These are phyloP conservation scores for Silvanus unidentatus DNA, from an alignment of 2,888 invertebrate genomes.

Conservation along the genomic window DNA sequence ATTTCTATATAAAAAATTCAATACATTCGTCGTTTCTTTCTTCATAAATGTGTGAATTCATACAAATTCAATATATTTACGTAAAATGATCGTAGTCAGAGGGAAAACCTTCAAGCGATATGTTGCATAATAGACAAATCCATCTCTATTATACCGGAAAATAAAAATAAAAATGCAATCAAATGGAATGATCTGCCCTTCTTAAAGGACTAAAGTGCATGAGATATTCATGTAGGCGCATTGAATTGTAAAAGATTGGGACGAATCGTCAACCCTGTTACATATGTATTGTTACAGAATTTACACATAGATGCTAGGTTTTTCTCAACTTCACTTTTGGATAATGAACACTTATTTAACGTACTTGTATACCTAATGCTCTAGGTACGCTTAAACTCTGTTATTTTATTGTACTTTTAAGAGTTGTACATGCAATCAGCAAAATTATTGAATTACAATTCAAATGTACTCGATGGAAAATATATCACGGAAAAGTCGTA, in stretches of 20 bases:
- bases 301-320: slow-evolving; percentile 24
- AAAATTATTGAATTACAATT: too few species aligned
- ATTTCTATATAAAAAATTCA: too few species aligned
- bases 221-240: slow-evolving; percentile 31
- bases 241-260: slow-evolving; percentile 32
- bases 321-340: slow-evolving; percentile 3
- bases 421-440: too few species aligned
- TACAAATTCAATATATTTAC: too few species aligned
- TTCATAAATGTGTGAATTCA: too few species aligned
- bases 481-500: too few species aligned
- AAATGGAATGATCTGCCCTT: slow-evolving; percentile 16
- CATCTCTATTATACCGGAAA: slow-evolving; percentile 22
- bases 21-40: too few species aligned
- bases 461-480: too few species aligned
- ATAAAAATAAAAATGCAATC: slow-evolving; percentile 21
- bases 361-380: too few species aligned
- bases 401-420: too few species aligned
- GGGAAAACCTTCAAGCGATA: slow-evolving; percentile 11
- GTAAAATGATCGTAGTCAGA: slow-evolving; percentile 1
- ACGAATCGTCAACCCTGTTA: slow-evolving; percentile 28
- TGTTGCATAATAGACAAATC: slow-evolving; percentile 21
- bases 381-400: too few species aligned
- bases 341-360: background rate
- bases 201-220: slow-evolving; percentile 23
- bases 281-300: slow-evolving; percentile 37